A percentile compares a stretch with the other conserved stretches of the same genome.
Conservation (phyloP, 2,797 vertebrate species). For the Chelmon rostratus region DNA sequence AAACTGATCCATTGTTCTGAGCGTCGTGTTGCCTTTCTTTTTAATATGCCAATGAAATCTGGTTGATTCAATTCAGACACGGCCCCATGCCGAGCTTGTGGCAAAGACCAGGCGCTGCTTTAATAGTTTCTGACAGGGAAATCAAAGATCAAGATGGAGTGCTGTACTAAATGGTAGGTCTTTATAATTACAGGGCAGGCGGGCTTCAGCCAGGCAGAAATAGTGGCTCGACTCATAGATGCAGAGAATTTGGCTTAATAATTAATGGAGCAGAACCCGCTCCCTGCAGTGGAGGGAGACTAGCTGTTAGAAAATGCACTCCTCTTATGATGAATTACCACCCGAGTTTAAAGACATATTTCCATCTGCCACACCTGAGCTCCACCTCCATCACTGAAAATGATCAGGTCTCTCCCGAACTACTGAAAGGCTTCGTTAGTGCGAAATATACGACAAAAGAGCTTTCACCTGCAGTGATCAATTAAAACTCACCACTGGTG, state of each 20-base stretch:
- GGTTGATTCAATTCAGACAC: slow-evolving; percentile 70
- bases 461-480: slow-evolving; percentile 27
- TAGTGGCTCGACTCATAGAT: slow-evolving; percentile 62
- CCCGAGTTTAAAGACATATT: slow-evolving; percentile 46
- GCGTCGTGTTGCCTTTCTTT: slow-evolving; percentile 59
- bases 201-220: slow-evolving; percentile 79
- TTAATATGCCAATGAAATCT: slow-evolving; percentile 75
- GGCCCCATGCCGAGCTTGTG: slow-evolving; percentile 62
- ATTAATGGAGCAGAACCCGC: slow-evolving; percentile 78
- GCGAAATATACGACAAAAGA: background rate
- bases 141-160: slow-evolving; percentile 82
- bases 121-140: slow-evolving; percentile 82
- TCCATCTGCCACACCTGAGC: slow-evolving; percentile 25
- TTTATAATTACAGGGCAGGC: slow-evolving; percentile 84
- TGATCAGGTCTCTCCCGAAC: slow-evolving; percentile 6
- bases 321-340: slow-evolving; percentile 54
- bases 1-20: slow-evolving; percentile 45
- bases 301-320: slow-evolving; percentile 49
- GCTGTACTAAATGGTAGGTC: slow-evolving; percentile 80
- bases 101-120: slow-evolving; percentile 69
- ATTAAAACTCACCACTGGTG: slow-evolving; percentile 46
- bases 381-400: slow-evolving; percentile 20
- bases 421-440: slow-evolving; percentile 16
- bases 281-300: slow-evolving; percentile 49
- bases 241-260: slow-evolving; percentile 70